Conservation (phyloP, 2,888 invertebrate species). For the Diarsia brunnea region DNA sequence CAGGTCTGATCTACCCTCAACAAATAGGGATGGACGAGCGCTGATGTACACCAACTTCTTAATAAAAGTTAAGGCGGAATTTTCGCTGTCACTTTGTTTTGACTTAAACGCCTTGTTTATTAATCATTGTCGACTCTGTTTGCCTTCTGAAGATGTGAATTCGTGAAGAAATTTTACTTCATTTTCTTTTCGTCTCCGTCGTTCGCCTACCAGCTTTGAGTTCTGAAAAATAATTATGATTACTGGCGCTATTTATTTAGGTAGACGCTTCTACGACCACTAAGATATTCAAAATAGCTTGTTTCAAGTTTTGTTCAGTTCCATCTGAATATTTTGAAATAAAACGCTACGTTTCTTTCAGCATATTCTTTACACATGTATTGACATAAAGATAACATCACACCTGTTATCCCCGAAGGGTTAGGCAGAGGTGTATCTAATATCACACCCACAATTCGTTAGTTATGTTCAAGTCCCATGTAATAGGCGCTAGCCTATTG, state of each 20-base stretch:
- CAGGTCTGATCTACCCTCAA: slow-evolving; percentile 78
- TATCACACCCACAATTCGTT: no score
- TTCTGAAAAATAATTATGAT: slow-evolving; percentile 30
- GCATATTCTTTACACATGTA: neutral
- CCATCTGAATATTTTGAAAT: neutral
- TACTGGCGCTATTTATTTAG: slow-evolving; percentile 15
- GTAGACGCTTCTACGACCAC: neutral
- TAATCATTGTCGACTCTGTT: slow-evolving; percentile 66
- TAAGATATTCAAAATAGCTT: neutral
- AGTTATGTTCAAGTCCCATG: no score
- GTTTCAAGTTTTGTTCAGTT: slow-evolving; percentile 1
- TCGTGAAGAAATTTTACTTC: slow-evolving; percentile 43
- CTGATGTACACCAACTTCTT: slow-evolving; percentile 69
- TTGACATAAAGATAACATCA: no score
- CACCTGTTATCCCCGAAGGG: no score
- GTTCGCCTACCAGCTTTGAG: slow-evolving; percentile 29
- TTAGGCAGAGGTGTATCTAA: no score
- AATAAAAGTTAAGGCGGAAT: slow-evolving; percentile 80
- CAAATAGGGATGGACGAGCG: slow-evolving; percentile 79
- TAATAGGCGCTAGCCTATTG: no score
- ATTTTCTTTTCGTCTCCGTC: slow-evolving; percentile 32
- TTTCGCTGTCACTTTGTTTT: slow-evolving; percentile 80
- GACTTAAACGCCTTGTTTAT: slow-evolving; percentile 73
- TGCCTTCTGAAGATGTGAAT: slow-evolving; percentile 54
- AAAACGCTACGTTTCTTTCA: neutral